Percentiles rank a stretch among this genome's conserved stretches.
Conservation (phyloP, 1,140 invertebrate species). For the Drosophila ercepeae region DNA sequence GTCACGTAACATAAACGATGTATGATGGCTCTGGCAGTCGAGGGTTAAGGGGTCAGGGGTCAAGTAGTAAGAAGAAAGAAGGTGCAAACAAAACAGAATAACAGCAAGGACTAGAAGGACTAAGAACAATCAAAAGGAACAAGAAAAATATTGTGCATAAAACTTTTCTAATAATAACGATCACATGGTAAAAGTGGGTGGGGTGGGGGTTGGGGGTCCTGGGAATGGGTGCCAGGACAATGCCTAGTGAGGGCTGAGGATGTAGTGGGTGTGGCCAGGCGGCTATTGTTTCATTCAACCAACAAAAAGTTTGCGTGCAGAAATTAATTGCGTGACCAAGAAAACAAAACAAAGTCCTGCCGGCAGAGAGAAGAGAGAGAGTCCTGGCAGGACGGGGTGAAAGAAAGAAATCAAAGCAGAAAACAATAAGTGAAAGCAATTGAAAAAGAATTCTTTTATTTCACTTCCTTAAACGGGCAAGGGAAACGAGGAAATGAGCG, state of each 20-base stretch:
- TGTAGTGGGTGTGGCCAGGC: background rate
- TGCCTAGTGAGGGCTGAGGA: conserved; percentile 8
- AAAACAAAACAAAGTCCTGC: conserved; percentile 38
- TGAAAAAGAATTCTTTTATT: conserved; percentile 38
- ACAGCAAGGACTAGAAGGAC: background rate
- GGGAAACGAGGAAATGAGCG: background rate
- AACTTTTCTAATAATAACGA: conserved; percentile 57
- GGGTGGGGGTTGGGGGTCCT: too few relatives aligned
- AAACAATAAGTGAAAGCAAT: conserved; percentile 37
- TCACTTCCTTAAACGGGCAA: conserved; percentile 8
- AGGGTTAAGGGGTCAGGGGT: conserved; percentile 19
- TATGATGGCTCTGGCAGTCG: conserved; percentile 47
- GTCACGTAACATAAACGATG: conserved; percentile 59
- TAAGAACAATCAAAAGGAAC: conserved; percentile 33
- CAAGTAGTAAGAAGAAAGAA: conserved; percentile 20
- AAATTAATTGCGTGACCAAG: conserved; percentile 57
- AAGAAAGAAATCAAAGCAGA: conserved; percentile 29
- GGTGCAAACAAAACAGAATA: conserved; percentile 35
- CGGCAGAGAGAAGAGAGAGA: too few relatives aligned
- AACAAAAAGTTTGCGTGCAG: conserved; percentile 49
- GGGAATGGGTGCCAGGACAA: conserved; percentile 31
- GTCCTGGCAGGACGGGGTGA: too few relatives aligned
- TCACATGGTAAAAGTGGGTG: conserved; percentile 15
- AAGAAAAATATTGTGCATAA: conserved; percentile 53
- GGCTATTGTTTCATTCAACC: conserved; percentile 45